Evolutionary conservation across 2,113 vertebrate species (phyloP).

Genomic region (Thryonomys swinderianus): DNA sequence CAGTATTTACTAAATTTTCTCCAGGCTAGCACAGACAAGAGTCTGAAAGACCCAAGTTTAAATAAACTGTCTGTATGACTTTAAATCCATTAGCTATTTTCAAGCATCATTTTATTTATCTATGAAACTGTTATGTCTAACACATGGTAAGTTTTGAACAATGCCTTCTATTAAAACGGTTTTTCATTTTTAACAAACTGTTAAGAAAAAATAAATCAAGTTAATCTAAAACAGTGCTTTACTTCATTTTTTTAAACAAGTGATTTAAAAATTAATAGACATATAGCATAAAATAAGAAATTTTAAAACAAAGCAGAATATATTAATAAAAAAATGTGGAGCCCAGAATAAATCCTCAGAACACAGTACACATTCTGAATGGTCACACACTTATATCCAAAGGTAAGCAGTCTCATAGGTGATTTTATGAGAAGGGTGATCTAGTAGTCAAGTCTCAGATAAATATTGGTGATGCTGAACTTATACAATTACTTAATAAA

Average conservation of each 20-base stretch:
- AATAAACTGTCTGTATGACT: background rate
- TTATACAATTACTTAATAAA: slow-evolving; percentile 19
- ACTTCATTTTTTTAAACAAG: background rate
- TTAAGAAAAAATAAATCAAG: background rate
- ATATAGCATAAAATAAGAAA: background rate
- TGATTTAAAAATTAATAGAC: background rate
- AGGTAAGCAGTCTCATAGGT: background rate
- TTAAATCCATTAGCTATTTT: background rate
- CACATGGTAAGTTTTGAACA: background rate
- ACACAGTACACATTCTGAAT: background rate
- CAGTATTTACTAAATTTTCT: background rate
- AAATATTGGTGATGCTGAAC: background rate
- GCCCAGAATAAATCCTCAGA: background rate
- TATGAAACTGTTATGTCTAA: background rate
- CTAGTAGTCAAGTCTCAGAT: background rate
- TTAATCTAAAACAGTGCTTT: background rate
- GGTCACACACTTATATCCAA: background rate
- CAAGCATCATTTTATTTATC: background rate
- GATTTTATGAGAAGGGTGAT: background rate
- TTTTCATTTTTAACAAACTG: background rate
- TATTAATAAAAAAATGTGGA: background rate
- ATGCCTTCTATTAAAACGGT: background rate
- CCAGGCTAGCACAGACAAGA: background rate
- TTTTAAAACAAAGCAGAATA: background rate
- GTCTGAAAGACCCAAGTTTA: background rate